Evolutionary conservation across 2,113 vertebrate species (phyloP).

Genomic region (Ciconia maguari): DNA sequence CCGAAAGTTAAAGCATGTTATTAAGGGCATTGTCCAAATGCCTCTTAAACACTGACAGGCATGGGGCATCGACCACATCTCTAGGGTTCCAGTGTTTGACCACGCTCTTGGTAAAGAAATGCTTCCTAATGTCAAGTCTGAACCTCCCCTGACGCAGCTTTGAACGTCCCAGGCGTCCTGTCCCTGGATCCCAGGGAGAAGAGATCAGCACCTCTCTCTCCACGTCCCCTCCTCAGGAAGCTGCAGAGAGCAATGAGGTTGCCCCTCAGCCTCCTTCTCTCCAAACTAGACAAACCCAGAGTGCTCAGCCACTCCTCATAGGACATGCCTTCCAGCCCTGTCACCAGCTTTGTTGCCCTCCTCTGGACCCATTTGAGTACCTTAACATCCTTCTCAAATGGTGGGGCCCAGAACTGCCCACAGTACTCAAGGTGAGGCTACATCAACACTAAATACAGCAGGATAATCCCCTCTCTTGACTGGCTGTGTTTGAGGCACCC

Average conservation of each 20-base stretch:
- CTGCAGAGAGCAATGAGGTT: not conserved
- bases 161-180: not conserved
- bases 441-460: rapidly evolving
- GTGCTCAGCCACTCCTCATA: not conserved
- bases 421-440: rapidly evolving
- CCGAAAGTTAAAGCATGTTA: too few relatives aligned
- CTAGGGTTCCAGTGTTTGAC: not conserved
- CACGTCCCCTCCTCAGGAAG: not conserved
- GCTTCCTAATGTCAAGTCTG: too few relatives aligned
- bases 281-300: not conserved
- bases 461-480: not conserved
- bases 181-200: not conserved
- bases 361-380: not conserved
- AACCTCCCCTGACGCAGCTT: not conserved
- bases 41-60: not conserved
- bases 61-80: not conserved
- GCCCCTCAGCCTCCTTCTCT: not conserved
- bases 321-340: not conserved
- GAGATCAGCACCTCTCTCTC: not conserved
- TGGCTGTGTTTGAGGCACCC: rapidly evolving
- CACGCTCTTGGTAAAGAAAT: not conserved
- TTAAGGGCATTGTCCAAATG: not conserved
- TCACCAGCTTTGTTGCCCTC: not conserved
- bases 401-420: too few relatives aligned
- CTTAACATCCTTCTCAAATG: not conserved